These are phyloP conservation scores for Characodon lateralis DNA, from an alignment of 2,797 vertebrate genomes.

Conservation along the genomic window DNA sequence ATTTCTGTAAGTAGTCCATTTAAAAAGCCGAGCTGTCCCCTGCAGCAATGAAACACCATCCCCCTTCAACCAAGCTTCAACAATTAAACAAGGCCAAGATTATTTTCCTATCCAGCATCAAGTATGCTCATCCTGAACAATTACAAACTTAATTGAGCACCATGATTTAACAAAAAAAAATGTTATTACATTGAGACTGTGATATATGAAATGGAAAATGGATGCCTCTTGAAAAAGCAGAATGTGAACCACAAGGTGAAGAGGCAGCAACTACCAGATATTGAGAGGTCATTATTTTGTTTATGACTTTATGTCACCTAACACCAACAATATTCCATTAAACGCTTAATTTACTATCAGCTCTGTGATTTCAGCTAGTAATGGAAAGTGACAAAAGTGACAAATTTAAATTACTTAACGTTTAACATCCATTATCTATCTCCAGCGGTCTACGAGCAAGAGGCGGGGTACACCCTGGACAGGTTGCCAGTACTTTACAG, in stretches of 20 bases:
- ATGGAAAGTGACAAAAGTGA: neutral
- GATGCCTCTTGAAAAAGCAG: neutral
- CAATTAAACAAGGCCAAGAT: slow-evolving; percentile 65
- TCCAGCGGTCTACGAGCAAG: no score
- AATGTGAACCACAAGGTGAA: neutral
- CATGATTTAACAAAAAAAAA: slow-evolving; percentile 25
- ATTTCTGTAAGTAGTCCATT: slow-evolving; percentile 75
- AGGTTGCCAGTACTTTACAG: no score
- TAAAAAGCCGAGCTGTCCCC: slow-evolving; percentile 71
- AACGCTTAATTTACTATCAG: neutral
- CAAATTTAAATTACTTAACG: neutral
- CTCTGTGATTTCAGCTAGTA: neutral
- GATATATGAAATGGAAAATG: neutral
- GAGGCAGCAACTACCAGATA: neutral
- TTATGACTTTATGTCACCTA: neutral
- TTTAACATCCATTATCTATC: neutral
- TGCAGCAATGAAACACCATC: slow-evolving; percentile 54
- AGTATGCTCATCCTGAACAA: slow-evolving; percentile 48
- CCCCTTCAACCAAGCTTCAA: slow-evolving; percentile 49
- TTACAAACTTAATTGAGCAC: slow-evolving; percentile 44
- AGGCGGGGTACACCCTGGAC: no score
- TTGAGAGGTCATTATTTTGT: neutral
- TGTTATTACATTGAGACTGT: slow-evolving; percentile 21
- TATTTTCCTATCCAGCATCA: slow-evolving; percentile 57
- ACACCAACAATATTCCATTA: neutral